Evolutionary conservation across 2,797 vertebrate species (phyloP).

Genomic region (Etheostoma perlongum): DNA sequence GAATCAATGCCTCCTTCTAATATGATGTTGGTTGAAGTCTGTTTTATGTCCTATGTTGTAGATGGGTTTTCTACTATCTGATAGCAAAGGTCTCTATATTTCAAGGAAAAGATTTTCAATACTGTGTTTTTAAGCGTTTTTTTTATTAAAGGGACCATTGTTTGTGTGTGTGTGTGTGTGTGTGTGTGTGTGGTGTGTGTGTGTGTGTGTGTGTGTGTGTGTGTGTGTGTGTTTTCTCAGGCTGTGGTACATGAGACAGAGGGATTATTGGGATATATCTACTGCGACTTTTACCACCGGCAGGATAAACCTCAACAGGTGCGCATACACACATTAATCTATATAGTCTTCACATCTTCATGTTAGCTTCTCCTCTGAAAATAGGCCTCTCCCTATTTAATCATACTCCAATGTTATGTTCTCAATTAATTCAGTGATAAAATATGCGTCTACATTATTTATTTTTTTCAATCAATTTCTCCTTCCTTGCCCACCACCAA

Average conservation of each 20-base stretch:
- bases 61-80: not conserved
- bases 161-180: too few species aligned
- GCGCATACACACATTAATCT: conserved; percentile 19
- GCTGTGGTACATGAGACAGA: conserved; percentile 97
- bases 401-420: not conserved
- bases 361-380: not conserved
- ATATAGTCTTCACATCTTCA: not conserved
- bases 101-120: conserved; percentile 7
- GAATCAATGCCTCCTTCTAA: not conserved
- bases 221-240: conserved; percentile 75
- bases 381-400: not conserved
- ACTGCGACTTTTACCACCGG: conserved; percentile 97
- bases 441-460: not conserved
- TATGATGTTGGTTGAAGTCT: not conserved
- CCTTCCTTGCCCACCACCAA: too few species aligned
- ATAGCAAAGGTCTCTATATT: not conserved
- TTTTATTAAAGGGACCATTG: too few species aligned
- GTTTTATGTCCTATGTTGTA: not conserved
- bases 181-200: not conserved
- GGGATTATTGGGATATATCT: conserved; percentile 95
- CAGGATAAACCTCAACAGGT: conserved; percentile 96
- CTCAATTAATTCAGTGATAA: not conserved
- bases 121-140: conserved; percentile 2
- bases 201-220: conserved; percentile 37
- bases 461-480: not conserved